Base-by-base conservation (phyloP, 1,140 invertebrate genomes). In the Scaptodrosophila lebanonensis region DNA sequence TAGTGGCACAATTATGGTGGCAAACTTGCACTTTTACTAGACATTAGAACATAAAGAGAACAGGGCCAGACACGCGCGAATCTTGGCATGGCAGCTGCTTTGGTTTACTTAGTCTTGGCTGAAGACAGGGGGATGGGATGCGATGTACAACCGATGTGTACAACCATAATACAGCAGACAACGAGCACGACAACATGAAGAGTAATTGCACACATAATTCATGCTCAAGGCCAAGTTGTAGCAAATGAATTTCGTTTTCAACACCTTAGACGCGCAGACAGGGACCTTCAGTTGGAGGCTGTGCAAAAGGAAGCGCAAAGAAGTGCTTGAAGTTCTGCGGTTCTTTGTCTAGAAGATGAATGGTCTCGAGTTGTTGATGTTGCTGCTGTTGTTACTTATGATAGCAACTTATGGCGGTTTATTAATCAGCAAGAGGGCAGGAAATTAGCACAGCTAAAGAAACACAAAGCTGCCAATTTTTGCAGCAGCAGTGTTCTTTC, bases 161-260 rank as follows among this genome's bases (percentile, higher is more conserved):
- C n/a, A n/a, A n/a, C 11, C 22, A 39, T 6, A 44, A 22, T 15
- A 33, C 8, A n/a, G 36, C 9, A 16, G 30, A 9, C 15, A 13
- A 33, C 27, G 20, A 29, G 39, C 75, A 65, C 68, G 69, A 82
- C 75, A 67, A 58, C 51, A 39, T 33, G 22, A 75, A 75, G 75
- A 82, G 75, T 82, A 82, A 82, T 82, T 82, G 75, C 66, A 56
- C 53, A 73, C 76, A 82, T 82, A 63, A 82, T 66, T 82, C 75
- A 82, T 82, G 75, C 75, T 82, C 75, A 82, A 82, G 75, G 75
- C 75, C 75, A 57, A 45, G 62, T 52, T 58, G 75, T 27, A 73
- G 56, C 60, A 66, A 73, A 65, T 79, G 73, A 79, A 77, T 68
- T 73, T 79, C 73, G 43, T 60, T 82, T 82, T 82, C 75, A 82